phyloP scores from a whole-genome alignment of 2,888 invertebrate species.

The Linnaemya vulpina region DNA sequence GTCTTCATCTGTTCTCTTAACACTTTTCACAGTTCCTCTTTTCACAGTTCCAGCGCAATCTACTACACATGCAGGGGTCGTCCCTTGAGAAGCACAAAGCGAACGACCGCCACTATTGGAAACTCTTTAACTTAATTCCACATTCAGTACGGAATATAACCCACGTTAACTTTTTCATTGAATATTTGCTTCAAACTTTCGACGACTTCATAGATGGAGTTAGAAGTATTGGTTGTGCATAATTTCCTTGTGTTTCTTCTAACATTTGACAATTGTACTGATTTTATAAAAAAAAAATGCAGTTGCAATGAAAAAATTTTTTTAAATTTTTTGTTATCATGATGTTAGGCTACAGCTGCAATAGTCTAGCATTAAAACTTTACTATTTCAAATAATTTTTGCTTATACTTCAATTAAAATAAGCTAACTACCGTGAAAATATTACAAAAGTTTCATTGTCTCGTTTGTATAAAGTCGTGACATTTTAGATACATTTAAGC shows the following conservation, averaged over 20 bases:
- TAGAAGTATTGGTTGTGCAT: conserved; percentile 13
- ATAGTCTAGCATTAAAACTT: conserved; percentile 5
- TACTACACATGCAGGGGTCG: too few relatives aligned
- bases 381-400: conserved; percentile 20
- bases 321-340: neutral
- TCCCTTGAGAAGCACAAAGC: too few relatives aligned
- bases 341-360: conserved; percentile 36
- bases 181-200: neutral
- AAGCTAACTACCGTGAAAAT: neutral
- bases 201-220: conserved; percentile 7
- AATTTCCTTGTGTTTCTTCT: neutral
- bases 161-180: too few relatives aligned
- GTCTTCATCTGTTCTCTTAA: too few relatives aligned
- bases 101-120: too few relatives aligned
- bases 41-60: too few relatives aligned
- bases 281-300: conserved; percentile 13
- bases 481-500: conserved; percentile 15
- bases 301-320: neutral
- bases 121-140: too few relatives aligned
- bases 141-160: too few relatives aligned
- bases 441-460: conserved; percentile 12
- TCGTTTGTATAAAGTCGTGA: conserved; percentile 36
- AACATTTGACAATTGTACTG: conserved; percentile 1
- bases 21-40: too few relatives aligned
- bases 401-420: conserved; percentile 8